These are phyloP conservation scores for Trissolcus japonicus DNA, from an alignment of 2,888 invertebrate genomes.

Conservation along the genomic window DNA sequence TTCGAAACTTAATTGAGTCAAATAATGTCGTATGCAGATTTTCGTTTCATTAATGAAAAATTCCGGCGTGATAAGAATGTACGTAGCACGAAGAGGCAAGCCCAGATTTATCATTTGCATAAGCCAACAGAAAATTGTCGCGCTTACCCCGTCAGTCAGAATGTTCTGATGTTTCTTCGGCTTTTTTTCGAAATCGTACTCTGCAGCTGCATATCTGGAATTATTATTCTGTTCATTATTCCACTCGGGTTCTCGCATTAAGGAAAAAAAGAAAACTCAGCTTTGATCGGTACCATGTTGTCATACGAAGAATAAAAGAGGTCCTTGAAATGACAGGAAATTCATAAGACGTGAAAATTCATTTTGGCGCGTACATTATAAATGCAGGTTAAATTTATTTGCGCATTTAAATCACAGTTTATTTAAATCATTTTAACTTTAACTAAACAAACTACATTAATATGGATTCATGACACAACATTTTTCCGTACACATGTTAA, in stretches of 20 bases:
- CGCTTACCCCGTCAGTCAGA: slow-evolving; percentile 53
- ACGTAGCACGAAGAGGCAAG: slow-evolving; percentile 38
- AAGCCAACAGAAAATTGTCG: slow-evolving; percentile 61
- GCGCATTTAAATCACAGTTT: no score
- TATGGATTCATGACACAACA: no score
- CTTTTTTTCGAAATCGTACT: slow-evolving; percentile 27
- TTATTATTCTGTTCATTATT: slow-evolving; percentile 47
- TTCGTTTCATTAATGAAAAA: slow-evolving; percentile 52
- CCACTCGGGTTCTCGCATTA: slow-evolving; percentile 23
- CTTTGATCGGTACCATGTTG: slow-evolving; percentile 21
- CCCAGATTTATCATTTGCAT: slow-evolving; percentile 60
- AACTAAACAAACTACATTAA: no score
- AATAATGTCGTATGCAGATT: slow-evolving; percentile 51
- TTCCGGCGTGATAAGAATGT: slow-evolving; percentile 49
- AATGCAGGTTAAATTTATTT: neutral
- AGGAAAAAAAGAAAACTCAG: slow-evolving; percentile 21
- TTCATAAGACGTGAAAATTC: neutral
- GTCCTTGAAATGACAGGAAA: neutral
- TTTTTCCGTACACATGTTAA: no score
- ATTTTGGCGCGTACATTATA: neutral
- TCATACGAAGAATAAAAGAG: slow-evolving; percentile 12
- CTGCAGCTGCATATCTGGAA: slow-evolving; percentile 24
- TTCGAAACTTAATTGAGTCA: slow-evolving; percentile 39
- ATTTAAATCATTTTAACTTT: no score
- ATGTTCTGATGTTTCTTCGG: slow-evolving; percentile 30